A percentile compares a stretch with the other conserved stretches of the same genome.
phyloP scores from a whole-genome alignment of 2,888 invertebrate species.

The Steinernema scapterisci region DNA sequence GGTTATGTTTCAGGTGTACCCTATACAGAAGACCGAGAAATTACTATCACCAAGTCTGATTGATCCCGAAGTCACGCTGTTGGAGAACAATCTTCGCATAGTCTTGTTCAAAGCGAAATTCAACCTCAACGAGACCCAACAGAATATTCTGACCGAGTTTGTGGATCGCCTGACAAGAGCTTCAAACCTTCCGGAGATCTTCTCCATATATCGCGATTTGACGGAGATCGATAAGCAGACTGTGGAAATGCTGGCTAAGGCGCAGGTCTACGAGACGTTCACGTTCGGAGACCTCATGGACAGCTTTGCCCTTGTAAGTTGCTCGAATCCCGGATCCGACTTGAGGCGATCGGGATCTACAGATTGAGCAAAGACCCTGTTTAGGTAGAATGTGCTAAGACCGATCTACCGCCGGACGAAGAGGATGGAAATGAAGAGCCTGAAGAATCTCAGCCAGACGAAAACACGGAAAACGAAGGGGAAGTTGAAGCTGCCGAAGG shows the following conservation, averaged over 20 bases:
- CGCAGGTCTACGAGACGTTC: not conserved
- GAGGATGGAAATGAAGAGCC: no score
- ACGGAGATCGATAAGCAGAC: not conserved
- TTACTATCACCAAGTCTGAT: not conserved
- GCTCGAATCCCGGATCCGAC: no score
- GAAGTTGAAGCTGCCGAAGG: no score
- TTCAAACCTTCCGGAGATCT: not conserved
- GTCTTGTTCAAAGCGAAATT: not conserved
- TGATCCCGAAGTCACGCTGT: not conserved
- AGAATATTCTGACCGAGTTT: not conserved
- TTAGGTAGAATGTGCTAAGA: no score
- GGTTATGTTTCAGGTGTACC: conserved; percentile 1
- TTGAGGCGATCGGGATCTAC: no score
- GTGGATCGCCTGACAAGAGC: not conserved
- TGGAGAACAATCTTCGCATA: conserved; percentile 2
- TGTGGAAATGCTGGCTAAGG: not conserved
- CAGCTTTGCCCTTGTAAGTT: not conserved
- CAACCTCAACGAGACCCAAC: not conserved
- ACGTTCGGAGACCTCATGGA: not conserved
- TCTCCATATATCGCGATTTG: not conserved
- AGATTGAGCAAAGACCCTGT: no score
- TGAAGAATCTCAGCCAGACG: no score
- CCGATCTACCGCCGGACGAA: no score
- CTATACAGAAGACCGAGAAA: not conserved
- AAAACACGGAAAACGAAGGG: no score